Percentiles rank a stretch among this genome's conserved stretches.
These are phyloP conservation scores for Drosophila eohydei DNA, from an alignment of 2,888 invertebrate genomes.

Conservation along the genomic window DNA sequence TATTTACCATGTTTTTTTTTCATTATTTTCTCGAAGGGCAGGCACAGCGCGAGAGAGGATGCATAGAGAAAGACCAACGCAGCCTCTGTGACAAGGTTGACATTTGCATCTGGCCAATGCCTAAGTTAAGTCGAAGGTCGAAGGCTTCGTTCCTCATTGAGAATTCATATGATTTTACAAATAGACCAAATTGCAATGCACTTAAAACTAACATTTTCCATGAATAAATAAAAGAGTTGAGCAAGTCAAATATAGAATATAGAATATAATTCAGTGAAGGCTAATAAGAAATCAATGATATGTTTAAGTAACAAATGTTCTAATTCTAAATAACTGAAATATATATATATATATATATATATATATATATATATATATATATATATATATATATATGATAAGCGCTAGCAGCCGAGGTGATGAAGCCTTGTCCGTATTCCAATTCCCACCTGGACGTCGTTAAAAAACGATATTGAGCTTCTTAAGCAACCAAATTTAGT, in stretches of 20 bases:
- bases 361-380: too few species aligned
- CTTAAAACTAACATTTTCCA: constrained; percentile 12
- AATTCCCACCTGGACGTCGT: too few species aligned
- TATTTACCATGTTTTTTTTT: constrained; percentile 13
- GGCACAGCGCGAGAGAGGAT: background rate
- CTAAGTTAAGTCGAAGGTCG: constrained; percentile 34
- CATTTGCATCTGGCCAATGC: constrained; percentile 30
- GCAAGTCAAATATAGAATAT: background rate
- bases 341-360: too few species aligned
- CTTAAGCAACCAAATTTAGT: too few species aligned
- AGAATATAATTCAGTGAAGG: background rate
- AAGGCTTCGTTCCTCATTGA: constrained; percentile 21
- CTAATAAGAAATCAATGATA: background rate
- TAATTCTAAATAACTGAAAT: background rate
- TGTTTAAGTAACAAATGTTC: background rate
- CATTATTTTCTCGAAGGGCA: background rate
- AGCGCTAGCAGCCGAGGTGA: too few species aligned
- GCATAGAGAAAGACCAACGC: background rate
- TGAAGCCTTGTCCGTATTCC: too few species aligned
- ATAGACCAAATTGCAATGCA: constrained; percentile 10
- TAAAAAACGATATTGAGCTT: too few species aligned
- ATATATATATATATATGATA: too few species aligned
- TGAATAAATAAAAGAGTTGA: background rate
- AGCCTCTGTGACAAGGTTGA: constrained; percentile 18
- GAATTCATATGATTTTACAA: constrained; percentile 25